Conservation (phyloP, 1,140 invertebrate genomes). For the Lepidostoma basale region DNA sequence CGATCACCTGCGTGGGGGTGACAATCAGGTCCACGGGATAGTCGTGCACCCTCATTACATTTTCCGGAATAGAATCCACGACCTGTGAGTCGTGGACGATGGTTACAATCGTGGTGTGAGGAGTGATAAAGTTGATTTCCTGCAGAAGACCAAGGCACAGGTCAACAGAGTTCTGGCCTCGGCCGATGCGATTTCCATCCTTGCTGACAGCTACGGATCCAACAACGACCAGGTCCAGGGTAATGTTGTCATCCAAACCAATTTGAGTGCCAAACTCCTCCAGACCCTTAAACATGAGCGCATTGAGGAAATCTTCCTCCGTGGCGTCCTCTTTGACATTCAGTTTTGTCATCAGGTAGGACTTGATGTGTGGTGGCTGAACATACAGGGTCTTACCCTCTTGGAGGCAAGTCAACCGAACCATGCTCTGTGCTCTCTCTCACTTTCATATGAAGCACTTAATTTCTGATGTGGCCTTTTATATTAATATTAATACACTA, state of each 20-base stretch:
- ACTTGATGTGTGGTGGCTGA: conserved; percentile 73
- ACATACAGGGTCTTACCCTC: conserved; percentile 78
- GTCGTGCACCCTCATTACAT: conserved; percentile 80
- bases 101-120: conserved; percentile 75
- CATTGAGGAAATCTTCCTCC: conserved; percentile 65
- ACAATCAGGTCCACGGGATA: conserved; percentile 84
- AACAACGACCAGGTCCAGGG: conserved; percentile 78
- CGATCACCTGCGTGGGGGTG: conserved; percentile 76
- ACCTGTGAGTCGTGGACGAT: conserved; percentile 86
- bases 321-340: conserved; percentile 65
- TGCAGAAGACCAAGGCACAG: conserved; percentile 82
- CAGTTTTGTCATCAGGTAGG: conserved; percentile 73
- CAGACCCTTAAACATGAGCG: conserved; percentile 69
- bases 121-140: conserved; percentile 74
- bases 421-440: no score
- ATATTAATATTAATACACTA: no score
- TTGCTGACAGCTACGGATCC: conserved; percentile 83
- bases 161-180: conserved; percentile 82
- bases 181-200: conserved; percentile 80
- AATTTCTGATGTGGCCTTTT: no score
- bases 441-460: no score
- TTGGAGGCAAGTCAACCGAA: conserved; percentile 70
- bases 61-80: conserved; percentile 71
- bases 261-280: conserved; percentile 70
- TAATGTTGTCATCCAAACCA: conserved; percentile 58